A percentile compares a stretch with the other conserved stretches of the same genome.
Evolutionary conservation across 2,888 invertebrate species (phyloP).

Genomic region (Dolichopus griseipennis): DNA sequence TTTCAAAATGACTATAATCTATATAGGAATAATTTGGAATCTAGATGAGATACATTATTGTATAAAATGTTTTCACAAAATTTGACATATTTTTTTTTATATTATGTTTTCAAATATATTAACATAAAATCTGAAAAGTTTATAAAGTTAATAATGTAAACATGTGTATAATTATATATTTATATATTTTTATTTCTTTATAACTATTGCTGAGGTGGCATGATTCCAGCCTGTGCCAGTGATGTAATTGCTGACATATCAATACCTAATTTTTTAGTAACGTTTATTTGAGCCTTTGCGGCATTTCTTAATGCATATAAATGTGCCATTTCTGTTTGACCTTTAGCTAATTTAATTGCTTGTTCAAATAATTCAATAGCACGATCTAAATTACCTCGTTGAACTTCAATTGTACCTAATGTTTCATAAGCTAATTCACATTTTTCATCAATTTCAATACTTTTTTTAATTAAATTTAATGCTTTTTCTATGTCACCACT

Average conservation of each 20-base stretch:
- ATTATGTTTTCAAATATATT: not conserved
- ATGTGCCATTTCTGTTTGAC: conserved; percentile 82
- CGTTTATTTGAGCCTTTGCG: conserved; percentile 77
- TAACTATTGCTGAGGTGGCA: not conserved
- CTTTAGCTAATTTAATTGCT: conserved; percentile 76
- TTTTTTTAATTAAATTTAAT: conserved; percentile 66
- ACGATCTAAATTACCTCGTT: conserved; percentile 68
- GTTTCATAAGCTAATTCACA: conserved; percentile 95
- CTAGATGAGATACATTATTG: not conserved
- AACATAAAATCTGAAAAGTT: not conserved
- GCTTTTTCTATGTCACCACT: conserved; percentile 73
- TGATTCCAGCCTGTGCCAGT: conserved; percentile 9
- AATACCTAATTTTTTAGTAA: conserved; percentile 65
- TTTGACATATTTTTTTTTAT: not conserved
- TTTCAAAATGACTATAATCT: not conserved
- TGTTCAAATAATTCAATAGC: conserved; percentile 83
- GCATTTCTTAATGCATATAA: conserved; percentile 83
- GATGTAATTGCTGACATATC: conserved; percentile 38
- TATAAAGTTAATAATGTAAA: not conserved
- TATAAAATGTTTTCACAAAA: not conserved
- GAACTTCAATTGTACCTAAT: conserved; percentile 88
- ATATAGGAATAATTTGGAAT: not conserved
- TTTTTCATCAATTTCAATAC: conserved; percentile 78
- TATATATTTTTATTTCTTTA: not conserved
- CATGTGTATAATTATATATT: not conserved